phyloP scores from a whole-genome alignment of 2,797 vertebrate genomes.

The Micropoecilia bifurca region DNA sequence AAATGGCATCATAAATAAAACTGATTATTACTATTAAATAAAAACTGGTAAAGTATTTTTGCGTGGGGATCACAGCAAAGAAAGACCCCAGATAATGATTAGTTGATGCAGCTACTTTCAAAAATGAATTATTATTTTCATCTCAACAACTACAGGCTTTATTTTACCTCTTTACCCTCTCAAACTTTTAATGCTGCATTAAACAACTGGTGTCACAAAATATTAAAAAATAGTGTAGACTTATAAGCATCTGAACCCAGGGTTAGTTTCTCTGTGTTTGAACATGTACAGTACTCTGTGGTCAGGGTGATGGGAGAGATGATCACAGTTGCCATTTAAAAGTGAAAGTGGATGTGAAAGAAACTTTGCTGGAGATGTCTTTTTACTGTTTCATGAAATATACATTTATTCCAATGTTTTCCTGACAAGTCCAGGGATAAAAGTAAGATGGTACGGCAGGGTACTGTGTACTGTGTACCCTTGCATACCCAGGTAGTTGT shows the following conservation, averaged over 20 bases:
- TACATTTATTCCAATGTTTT: background rate
- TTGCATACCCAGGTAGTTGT: no score
- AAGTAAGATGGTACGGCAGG: no score
- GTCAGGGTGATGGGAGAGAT: background rate
- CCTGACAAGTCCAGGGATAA: background rate
- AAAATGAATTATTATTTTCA: background rate
- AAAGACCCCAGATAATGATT: background rate
- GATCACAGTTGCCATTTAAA: no score
- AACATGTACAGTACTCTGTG: background rate
- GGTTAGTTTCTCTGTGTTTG: constrained; percentile 12
- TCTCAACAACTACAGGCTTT: background rate
- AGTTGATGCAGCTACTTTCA: background rate
- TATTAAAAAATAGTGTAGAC: background rate
- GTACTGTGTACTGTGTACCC: no score
- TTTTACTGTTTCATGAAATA: background rate
- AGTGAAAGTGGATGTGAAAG: no score
- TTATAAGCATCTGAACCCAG: constrained; percentile 39
- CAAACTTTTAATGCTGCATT: background rate
- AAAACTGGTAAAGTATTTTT: background rate
- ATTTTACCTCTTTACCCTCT: no score
- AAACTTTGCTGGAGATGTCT: no score
- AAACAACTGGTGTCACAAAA: background rate
- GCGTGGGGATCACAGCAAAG: background rate
- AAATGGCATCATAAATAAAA: no score
- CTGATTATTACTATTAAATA: background rate